Evolutionary conservation across 1,140 invertebrate genomes (phyloP), one percentile per base, ranked within the genome.

Genomic region (Phenacoccus solenopsis): DNA sequence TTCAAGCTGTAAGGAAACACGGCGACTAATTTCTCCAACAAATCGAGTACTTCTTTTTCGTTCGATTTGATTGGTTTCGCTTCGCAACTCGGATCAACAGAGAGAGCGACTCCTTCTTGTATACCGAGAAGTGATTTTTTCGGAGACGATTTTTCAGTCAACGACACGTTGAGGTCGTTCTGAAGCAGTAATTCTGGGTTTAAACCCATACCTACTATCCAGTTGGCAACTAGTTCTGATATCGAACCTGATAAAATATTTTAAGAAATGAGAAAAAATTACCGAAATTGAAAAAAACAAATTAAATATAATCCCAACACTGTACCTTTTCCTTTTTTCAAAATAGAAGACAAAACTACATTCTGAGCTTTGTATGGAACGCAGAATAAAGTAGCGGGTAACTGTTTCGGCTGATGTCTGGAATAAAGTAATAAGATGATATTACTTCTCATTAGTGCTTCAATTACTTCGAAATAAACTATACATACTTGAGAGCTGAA

Each of bases 1-100:
- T 88, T 85, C 32, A 95, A 82, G 79, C 91, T 95, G 70, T 92
- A 87, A 0, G 93, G 93, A 78, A 96, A 95, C 78, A 90, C 86
- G 38, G 83, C 81, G 38, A 85, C 84, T 24, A 91, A 78, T 22
- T 88, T 75, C 12, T 81, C 81, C 5, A 89, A 59, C 20, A 70
- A 68, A 24, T 74, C 74, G 9, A 75, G 59, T 61, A 73, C 68
- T 30, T 71, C 67, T 27, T 72, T 69, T 69, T 76, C 71, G 30
- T 64, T 30, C 13, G 71, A 30, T 28, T 67, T 72, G 10, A 74
- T 69, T 16, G 72, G 68, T 67, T 38, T 69, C n/a, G 74, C 76
- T 74, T 77, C 74, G 25, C 72, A 30, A 13, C 76, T 73, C 16
- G 67, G 61, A 9, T 76, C 76, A 1, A 72, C 70, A 10, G 67